Conservation (phyloP, 2,797 vertebrate species). For the Emydoidea blandingii region DNA sequence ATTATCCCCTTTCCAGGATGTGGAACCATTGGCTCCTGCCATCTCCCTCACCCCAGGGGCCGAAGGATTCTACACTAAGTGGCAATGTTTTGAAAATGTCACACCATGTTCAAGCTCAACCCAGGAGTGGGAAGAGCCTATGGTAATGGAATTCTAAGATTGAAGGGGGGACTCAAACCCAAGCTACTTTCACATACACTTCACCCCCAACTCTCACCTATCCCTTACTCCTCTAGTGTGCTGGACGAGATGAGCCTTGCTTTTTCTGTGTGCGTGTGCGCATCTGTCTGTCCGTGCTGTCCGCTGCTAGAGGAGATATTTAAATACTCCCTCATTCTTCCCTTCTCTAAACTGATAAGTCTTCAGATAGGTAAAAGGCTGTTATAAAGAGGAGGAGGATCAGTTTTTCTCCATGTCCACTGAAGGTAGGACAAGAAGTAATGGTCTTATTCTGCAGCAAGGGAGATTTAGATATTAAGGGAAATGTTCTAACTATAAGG, state of each 20-base stretch:
- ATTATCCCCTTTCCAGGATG: not conserved
- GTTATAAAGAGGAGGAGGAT: not conserved
- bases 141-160: not conserved
- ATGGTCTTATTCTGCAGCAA: not conserved
- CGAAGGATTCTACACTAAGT: not conserved
- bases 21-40: not conserved
- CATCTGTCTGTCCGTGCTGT: not conserved
- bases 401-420: not conserved
- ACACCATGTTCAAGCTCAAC: not conserved
- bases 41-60: not conserved
- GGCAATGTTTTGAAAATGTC: not conserved
- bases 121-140: not conserved
- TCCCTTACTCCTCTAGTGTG: not conserved
- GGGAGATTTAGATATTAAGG: not conserved
- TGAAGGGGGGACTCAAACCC: not conserved
- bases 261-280: not conserved
- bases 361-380: not conserved
- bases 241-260: not conserved
- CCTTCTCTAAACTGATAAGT: not conserved
- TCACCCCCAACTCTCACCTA: not conserved
- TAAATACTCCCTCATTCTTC: not conserved
- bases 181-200: not conserved
- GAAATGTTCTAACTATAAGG: not conserved
- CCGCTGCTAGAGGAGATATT: not conserved
- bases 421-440: not conserved